These are phyloP conservation scores for Pelvicachromis taeniatus DNA, from an alignment of 2,113 vertebrate genomes.

Conservation along the genomic window DNA sequence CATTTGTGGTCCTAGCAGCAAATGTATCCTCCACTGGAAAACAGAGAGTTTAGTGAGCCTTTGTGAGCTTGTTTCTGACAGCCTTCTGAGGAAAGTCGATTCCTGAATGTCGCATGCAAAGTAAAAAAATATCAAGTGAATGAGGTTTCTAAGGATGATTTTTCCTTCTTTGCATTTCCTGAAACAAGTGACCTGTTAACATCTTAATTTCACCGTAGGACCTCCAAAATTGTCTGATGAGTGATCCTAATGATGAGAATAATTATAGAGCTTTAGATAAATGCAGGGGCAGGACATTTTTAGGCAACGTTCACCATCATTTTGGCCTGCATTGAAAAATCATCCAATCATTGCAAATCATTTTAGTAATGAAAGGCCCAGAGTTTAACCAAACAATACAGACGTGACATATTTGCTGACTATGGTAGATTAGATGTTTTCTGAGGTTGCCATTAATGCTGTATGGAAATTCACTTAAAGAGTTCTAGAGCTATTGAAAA, in stretches of 20 bases:
- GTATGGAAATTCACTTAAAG: not conserved
- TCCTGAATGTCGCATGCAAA: not conserved
- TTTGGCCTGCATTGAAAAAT: not conserved
- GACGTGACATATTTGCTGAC: not conserved
- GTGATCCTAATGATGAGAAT: not conserved
- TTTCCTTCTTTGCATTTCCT: not conserved
- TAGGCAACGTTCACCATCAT: not conserved
- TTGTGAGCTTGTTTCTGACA: not conserved
- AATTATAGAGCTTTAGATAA: not conserved
- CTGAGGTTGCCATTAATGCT: not conserved
- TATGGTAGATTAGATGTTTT: not conserved
- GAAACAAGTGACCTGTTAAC: not conserved
- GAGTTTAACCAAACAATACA: not conserved
- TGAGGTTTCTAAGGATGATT: not conserved
- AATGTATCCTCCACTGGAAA: not conserved
- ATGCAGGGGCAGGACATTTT: not conserved
- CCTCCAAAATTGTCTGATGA: not conserved
- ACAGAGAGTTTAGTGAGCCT: not conserved
- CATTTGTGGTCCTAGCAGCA: not conserved
- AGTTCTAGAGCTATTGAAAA: not conserved
- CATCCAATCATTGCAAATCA: not conserved
- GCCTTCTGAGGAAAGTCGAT: not conserved
- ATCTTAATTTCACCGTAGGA: not conserved
- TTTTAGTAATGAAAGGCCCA: not conserved
- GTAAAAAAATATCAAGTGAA: not conserved